phyloP scores from a whole-genome alignment of 92 coral and sea anemone species.

The Epizoanthus ramosus region DNA sequence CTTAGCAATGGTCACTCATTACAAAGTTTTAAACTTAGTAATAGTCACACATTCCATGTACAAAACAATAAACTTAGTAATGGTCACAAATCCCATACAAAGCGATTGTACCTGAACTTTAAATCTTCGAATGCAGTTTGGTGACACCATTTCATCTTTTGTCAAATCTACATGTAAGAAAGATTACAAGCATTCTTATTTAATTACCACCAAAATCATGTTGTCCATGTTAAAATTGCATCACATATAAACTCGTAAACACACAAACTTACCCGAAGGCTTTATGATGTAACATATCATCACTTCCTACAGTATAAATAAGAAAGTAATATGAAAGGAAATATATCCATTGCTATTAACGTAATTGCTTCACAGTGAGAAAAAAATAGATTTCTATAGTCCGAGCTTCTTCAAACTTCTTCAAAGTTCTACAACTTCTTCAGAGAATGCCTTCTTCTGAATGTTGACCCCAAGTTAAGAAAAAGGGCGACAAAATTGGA shows the following conservation, averaged over 20 bases:
- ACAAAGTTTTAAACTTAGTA: not conserved
- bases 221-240: not conserved
- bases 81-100: no score
- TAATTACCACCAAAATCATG: not conserved
- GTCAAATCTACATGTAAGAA: slow-evolving; percentile 53
- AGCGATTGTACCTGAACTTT: slow-evolving; percentile 68
- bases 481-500: no score
- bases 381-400: no score
- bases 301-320: slow-evolving; percentile 72
- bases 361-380: no score
- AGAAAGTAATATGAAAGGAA: not conserved
- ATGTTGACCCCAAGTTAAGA: no score
- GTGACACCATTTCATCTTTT: slow-evolving; percentile 59
- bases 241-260: no score
- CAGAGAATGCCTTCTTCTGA: no score
- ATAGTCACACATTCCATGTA: not conserved
- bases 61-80: no score
- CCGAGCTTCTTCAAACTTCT: no score
- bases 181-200: not conserved
- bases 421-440: no score
- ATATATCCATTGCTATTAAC: no score
- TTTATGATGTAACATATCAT: slow-evolving; percentile 78
- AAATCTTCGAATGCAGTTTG: slow-evolving; percentile 74
- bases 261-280: slow-evolving; percentile 63
- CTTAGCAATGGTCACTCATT: not conserved